Base-by-base conservation (phyloP, 1,140 invertebrate genomes). In the Berghia stephanieae region DNA sequence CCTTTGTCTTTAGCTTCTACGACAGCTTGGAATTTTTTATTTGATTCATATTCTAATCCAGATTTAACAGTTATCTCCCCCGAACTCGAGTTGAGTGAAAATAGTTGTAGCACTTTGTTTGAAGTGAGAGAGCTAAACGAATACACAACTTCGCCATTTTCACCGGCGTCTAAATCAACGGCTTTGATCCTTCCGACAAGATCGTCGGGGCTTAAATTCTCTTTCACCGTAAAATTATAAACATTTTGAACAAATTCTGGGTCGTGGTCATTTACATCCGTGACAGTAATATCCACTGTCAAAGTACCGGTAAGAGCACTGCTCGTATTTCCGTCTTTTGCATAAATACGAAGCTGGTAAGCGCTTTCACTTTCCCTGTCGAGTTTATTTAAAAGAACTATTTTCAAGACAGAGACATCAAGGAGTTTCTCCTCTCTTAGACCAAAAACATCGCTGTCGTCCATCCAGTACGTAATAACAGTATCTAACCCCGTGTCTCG, bases 231-330 rank as follows among this genome's bases (percentile, higher is more conserved):
- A 0, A 98, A 67, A 34, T 83, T 81, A 75, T 82, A 86, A 6
- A 44, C 77, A 4, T 68, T 40, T 40, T 84, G 55, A 2, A 42
- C 78, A 88, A 97, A 97, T 71, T 94, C 92, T 1, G 96, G 96
- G 83, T 95, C 91, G 89, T 96, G 95, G 90, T 98, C 97, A 88
- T 98, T 98, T 21, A 97, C 91, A 86, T 99, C 97, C 94, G 83
- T 79, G 8, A 89, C 84, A 21, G 42, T 78, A 18, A 89, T 79
- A 34, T 69, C 80, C 1, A 88, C 83, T 5, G 77, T 38, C 55
- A 84, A 71, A 57, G 81, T 82, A 46, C 83, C 84, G 24, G 92
- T 92, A 82, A 86, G 93, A 92, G 40, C 94, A 92, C 27, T 94
- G 92, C 78, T 95, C 94, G 83, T 91, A 92, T 96, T 96, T 75